Conservation (phyloP, 2,797 vertebrate genomes). For the Myiothlypis chrysogaster region DNA sequence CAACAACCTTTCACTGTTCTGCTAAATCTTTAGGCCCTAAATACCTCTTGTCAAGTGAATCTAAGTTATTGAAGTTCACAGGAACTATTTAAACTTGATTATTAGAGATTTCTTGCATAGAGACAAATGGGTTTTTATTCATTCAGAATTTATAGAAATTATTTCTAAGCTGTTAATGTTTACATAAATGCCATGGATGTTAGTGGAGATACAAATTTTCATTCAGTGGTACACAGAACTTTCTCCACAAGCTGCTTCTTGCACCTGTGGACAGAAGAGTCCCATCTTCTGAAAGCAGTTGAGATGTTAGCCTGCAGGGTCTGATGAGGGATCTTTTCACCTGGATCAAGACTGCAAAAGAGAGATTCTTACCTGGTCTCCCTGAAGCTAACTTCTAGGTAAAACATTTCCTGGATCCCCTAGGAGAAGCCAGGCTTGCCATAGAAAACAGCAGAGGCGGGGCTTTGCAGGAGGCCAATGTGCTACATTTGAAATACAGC, state of each 20-base stretch:
- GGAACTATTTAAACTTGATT: neutral
- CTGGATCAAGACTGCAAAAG: neutral
- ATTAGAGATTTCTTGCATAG: neutral
- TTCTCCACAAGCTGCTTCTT: neutral
- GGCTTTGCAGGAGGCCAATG: neutral
- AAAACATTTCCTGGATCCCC: fast-evolving
- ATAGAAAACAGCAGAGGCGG: neutral
- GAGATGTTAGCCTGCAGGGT: neutral
- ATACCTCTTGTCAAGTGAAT: neutral
- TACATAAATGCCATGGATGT: neutral
- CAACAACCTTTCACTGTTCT: neutral
- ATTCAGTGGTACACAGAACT: neutral
- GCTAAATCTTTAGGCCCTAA: neutral
- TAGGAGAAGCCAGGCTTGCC: neutral
- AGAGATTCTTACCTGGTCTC: neutral
- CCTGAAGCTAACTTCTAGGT: neutral
- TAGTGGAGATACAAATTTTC: neutral
- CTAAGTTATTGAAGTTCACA: neutral
- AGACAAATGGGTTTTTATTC: fast-evolving
- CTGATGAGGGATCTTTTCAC: neutral
- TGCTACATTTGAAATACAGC: fast-evolving
- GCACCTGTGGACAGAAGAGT: neutral
- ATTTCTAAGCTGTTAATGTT: neutral
- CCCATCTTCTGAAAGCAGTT: neutral
- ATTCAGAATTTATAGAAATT: neutral